Evolutionary conservation across 2,888 invertebrate genomes (phyloP).

Genomic region (Cephus rjabovi): DNA sequence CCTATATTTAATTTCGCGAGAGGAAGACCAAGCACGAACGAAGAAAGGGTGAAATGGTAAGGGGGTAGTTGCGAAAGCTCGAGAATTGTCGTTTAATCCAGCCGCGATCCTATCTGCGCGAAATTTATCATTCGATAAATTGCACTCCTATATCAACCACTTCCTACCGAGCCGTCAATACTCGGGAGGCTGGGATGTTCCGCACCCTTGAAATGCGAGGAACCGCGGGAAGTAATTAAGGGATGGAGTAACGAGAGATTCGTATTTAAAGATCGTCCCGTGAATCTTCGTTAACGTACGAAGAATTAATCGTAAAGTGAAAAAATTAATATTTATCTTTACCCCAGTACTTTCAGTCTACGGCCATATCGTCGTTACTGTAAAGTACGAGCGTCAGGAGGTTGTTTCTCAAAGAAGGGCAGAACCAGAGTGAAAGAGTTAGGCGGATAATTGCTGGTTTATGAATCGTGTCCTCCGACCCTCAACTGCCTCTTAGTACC

Average conservation of each 20-base stretch:
- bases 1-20: conserved; percentile 62
- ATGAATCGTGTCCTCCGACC: conserved; percentile 59
- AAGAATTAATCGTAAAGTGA: background rate
- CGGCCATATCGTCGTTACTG: background rate
- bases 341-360: background rate
- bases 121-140: conserved; percentile 67
- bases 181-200: conserved; percentile 39
- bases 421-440: conserved; percentile 6
- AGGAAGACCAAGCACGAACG: conserved; percentile 31
- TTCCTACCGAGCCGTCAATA: conserved; percentile 50
- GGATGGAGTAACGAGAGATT: background rate
- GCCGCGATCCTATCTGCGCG: conserved; percentile 62
- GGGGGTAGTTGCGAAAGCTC: conserved; percentile 33
- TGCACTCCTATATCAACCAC: conserved; percentile 55
- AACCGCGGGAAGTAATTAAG: background rate
- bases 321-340: background rate
- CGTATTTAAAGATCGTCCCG: background rate
- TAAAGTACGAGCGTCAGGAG: background rate
- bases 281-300: background rate
- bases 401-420: background rate
- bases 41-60: conserved; percentile 22
- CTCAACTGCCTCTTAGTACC: conserved; percentile 29
- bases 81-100: conserved; percentile 64
- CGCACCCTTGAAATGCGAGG: conserved; percentile 13
- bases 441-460: conserved; percentile 62